Evolutionary conservation across 2,113 vertebrate species (phyloP), one percentile per base, ranked within the genome.

Genomic region (Vombatus ursinus): DNA sequence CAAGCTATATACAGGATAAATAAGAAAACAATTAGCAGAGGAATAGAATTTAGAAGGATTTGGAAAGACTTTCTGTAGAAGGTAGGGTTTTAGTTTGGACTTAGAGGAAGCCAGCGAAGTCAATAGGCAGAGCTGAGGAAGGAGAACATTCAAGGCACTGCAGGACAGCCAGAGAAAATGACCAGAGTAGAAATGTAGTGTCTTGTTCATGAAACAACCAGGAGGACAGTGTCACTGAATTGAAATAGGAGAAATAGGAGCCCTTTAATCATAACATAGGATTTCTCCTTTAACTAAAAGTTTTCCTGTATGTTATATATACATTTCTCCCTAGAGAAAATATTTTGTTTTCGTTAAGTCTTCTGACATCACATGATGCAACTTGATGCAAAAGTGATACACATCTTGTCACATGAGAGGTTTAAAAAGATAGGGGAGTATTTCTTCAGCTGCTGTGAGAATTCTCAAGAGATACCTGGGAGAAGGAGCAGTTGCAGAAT

Each of bases 341-440:
- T 37, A 2, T 51, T 94, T 92, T 95, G 89, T 97, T 98, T 97
- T 97, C 37, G 8, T 96, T 94, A 49, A 49, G 93, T 89, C 8
- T 96, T 94, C 94, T 98, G 97, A 98, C 95, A 95, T 98, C 97
- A 98, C 90, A 95, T 97, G 98, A 98, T 97, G 98, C 97, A 98
- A 98, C 47, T 51, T 14, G 26, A 92, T 96, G 97, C 95, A 98
- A 98, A 98, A 98, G 93, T 0, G 0, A 91, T 91, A 92, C 0
- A 92, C 50, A 48, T 95, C 96, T 96, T 90, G 91, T 92, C 98
- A 94, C 95, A 92, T 57, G 95, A 96, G 96, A 68, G 94, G 61
- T n/a, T 44, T 51, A 92, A 28, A 90, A 57, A 95, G 95, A 94
- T 1, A 52, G 23, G 89, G 37, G 57, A 94, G 47, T 10, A n/a